Conservation (phyloP, 1,140 invertebrate species). For the Orius laevigatus region DNA sequence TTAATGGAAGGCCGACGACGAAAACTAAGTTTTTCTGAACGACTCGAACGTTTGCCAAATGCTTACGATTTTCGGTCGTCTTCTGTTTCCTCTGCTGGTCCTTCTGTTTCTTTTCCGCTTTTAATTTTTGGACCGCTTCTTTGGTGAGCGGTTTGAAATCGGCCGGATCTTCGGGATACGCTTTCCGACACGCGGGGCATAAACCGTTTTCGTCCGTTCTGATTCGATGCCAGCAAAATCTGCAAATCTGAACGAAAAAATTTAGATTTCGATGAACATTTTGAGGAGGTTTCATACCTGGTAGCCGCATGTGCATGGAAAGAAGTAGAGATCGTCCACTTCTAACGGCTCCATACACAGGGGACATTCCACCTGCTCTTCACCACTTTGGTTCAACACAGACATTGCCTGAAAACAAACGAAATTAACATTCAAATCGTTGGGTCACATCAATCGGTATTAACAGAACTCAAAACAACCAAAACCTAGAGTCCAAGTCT, state of each 20-base stretch:
- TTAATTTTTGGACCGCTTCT: conserved; percentile 66
- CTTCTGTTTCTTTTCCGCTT: conserved; percentile 85
- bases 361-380: conserved; percentile 78
- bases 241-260: conserved; percentile 70
- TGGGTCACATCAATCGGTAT: too few species aligned
- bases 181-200: conserved; percentile 96
- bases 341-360: conserved; percentile 98
- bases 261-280: too few species aligned
- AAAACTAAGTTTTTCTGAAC: conserved; percentile 99
- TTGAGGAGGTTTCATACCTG: conserved; percentile 67
- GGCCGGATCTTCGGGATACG: conserved; percentile 96
- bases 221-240: conserved; percentile 99
- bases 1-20: conserved; percentile 89
- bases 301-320: conserved; percentile 98
- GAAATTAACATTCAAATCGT: too few species aligned
- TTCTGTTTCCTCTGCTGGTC: conserved; percentile 94
- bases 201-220: conserved; percentile 96
- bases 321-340: conserved; percentile 97
- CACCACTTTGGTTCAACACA: conserved; percentile 47
- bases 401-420: conserved; percentile 26
- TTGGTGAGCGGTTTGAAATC: conserved; percentile 93
- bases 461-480: too few species aligned
- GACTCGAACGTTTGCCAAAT: conserved; percentile 91
- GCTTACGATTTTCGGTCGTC: conserved; percentile 87
- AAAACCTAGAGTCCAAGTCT: too few species aligned